phyloP scores from a whole-genome alignment of 2,888 invertebrate genomes.

The Panzeria rudis region DNA sequence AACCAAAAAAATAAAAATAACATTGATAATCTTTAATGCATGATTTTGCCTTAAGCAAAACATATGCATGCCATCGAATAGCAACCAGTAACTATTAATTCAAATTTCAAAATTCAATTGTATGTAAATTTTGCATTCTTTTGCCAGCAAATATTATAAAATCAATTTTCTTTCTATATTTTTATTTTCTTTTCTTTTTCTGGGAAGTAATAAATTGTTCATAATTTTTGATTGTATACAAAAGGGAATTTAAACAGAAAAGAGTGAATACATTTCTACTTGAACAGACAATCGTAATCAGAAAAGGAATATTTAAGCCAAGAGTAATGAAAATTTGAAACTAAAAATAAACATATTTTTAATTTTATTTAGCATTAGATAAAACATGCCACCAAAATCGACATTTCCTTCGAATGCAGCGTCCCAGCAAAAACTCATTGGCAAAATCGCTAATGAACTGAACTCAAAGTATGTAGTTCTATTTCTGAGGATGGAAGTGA shows the following conservation, averaged over 20 bases:
- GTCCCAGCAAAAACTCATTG: too few relatives aligned
- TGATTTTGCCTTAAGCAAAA: conserved; percentile 64
- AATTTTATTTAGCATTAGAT: too few relatives aligned
- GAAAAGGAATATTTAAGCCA: not conserved
- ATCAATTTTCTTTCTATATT: conserved; percentile 39
- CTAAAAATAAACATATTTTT: too few relatives aligned
- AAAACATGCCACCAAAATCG: too few relatives aligned
- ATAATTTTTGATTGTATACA: conserved; percentile 63
- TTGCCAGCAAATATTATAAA: conserved; percentile 38
- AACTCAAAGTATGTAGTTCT: too few relatives aligned
- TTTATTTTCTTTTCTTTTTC: conserved; percentile 6
- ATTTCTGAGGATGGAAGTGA: too few relatives aligned
- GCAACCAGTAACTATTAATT: conserved; percentile 11
- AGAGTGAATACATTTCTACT: not conserved
- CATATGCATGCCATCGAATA: conserved; percentile 50
- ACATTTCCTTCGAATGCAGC: too few relatives aligned
- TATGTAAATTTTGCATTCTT: conserved; percentile 58
- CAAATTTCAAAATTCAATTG: conserved; percentile 57
- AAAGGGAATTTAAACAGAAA: conserved; percentile 40
- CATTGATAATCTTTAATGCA: conserved; percentile 67
- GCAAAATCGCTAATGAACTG: too few relatives aligned
- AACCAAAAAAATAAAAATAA: conserved; percentile 10
- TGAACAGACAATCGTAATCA: not conserved
- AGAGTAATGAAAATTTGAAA: too few relatives aligned
- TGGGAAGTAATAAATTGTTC: conserved; percentile 50